phyloP scores from a whole-genome alignment of 2,797 vertebrate species.

The Chiloscyllium punctatum region DNA sequence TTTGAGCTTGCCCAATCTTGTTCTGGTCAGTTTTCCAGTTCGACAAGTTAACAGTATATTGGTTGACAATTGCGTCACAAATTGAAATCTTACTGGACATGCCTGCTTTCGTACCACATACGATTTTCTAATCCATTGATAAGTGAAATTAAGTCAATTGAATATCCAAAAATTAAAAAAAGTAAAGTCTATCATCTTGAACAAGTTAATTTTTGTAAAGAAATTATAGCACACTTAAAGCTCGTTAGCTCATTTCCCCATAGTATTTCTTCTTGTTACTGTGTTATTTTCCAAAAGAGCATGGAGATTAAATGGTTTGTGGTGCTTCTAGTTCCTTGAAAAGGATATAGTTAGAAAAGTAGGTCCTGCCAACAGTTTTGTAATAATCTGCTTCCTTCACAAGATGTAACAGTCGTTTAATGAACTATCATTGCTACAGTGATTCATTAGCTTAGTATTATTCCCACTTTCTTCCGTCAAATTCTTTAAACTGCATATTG shows the following conservation, averaged over 20 bases:
- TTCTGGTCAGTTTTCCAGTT: background rate
- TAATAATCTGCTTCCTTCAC: background rate
- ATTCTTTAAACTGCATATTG: background rate
- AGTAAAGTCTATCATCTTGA: background rate
- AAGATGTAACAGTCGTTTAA: background rate
- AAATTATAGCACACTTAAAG: background rate
- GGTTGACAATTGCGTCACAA: background rate
- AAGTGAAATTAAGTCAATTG: background rate
- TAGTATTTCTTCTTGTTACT: background rate
- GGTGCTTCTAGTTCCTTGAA: background rate
- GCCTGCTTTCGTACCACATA: background rate
- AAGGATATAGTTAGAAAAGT: background rate
- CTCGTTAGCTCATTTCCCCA: background rate
- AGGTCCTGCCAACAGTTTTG: background rate
- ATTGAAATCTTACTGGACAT: background rate
- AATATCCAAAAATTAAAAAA: background rate
- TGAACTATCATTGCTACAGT: background rate
- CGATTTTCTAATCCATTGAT: background rate
- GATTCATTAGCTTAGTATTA: background rate
- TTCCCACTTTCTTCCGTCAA: background rate
- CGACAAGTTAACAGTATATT: background rate
- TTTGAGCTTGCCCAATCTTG: background rate
- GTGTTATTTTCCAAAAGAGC: background rate
- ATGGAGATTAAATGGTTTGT: background rate
- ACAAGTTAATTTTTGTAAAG: background rate